Evolutionary conservation across 2,888 invertebrate genomes (phyloP).

Genomic region (Ornithoptera alexandrae): DNA sequence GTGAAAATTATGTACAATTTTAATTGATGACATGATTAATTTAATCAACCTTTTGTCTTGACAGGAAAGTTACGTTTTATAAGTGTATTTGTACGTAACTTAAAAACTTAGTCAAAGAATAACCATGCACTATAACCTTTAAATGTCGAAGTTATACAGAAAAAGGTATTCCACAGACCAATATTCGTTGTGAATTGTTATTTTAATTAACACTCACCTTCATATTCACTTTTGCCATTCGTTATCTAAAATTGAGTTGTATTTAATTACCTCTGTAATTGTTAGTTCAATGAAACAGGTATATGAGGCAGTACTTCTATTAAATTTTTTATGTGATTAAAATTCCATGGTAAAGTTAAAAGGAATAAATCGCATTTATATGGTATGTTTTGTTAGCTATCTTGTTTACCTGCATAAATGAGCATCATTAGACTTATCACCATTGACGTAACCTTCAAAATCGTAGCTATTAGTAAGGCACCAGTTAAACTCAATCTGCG

Average conservation of each 20-base stretch:
- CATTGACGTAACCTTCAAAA: background rate
- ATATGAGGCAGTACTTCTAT: background rate
- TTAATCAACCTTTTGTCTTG: no score
- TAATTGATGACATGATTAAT: no score
- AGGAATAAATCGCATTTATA: background rate
- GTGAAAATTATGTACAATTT: no score
- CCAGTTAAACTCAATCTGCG: background rate
- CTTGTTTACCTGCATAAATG: background rate
- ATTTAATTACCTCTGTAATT: conserved; percentile 1
- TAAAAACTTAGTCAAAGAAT: background rate
- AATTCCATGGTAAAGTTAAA: background rate
- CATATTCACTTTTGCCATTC: background rate
- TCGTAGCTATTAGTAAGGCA: no score
- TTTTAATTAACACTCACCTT: conserved; percentile 3
- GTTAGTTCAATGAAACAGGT: background rate
- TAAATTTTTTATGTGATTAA: background rate
- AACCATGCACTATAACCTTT: background rate
- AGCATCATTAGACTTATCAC: background rate
- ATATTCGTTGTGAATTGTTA: background rate
- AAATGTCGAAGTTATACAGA: background rate
- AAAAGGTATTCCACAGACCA: background rate
- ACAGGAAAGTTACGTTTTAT: background rate
- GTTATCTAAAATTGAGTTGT: background rate
- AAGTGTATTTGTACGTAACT: background rate
- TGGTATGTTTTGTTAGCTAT: background rate